phyloP scores from a whole-genome alignment of 37 sponge, comb jelly and placozoan genomes.

The Sycon ciliatum region DNA sequence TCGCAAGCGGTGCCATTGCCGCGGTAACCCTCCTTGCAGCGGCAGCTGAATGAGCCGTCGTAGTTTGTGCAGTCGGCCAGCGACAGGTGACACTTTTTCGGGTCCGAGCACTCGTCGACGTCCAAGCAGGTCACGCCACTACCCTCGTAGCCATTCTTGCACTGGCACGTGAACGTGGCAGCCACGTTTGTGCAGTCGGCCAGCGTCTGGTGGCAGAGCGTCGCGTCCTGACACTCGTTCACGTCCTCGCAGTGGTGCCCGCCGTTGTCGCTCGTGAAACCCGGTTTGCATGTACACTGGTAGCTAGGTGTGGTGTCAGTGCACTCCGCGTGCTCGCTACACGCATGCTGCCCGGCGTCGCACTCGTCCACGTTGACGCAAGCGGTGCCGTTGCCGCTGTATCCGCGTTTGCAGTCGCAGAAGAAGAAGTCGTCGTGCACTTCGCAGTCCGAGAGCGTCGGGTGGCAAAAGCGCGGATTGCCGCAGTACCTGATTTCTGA shows the following conservation, averaged over 20 bases:
- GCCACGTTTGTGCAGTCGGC: neutral
- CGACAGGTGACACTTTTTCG: neutral
- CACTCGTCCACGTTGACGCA: no score
- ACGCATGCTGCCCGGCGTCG: no score
- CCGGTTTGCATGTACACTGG: no score
- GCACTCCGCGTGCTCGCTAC: no score
- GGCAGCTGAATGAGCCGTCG: neutral
- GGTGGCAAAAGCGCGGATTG: no score
- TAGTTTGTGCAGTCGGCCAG: neutral
- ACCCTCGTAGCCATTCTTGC: neutral
- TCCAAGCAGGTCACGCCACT: neutral
- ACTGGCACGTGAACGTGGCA: neutral
- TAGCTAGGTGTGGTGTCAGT: no score
- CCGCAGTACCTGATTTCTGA: no score
- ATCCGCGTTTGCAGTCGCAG: no score
- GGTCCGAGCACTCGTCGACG: neutral
- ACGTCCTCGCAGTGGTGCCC: neutral
- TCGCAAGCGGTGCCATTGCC: neutral
- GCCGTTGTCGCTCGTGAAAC: no score
- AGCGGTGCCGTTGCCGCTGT: no score
- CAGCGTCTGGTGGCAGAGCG: neutral
- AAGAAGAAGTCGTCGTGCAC: no score
- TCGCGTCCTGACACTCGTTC: neutral
- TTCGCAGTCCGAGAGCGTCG: no score
- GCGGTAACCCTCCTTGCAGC: neutral